These are phyloP conservation scores for Drosophila prostipennis DNA, from an alignment of 2,888 invertebrate genomes.

Conservation along the genomic window DNA sequence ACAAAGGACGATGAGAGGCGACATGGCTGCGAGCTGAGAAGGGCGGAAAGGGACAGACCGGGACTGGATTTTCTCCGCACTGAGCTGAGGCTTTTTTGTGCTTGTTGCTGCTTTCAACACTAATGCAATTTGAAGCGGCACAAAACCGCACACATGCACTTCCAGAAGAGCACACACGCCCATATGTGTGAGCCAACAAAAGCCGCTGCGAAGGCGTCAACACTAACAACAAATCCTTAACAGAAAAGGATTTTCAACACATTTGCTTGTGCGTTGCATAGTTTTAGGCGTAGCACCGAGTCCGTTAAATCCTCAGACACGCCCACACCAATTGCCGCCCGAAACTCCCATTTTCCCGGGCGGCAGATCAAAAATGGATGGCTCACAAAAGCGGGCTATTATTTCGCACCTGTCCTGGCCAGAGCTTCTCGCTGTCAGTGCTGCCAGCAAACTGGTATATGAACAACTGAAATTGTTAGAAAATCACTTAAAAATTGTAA, in stretches of 20 bases:
- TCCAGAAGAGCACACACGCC: constrained; percentile 14
- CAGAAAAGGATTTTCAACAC: constrained; percentile 72
- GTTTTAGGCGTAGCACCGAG: constrained; percentile 71
- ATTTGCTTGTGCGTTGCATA: constrained; percentile 65
- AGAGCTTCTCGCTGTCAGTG: neutral
- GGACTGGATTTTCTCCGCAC: constrained; percentile 19
- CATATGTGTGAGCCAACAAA: constrained; percentile 19
- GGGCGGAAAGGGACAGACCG: constrained; percentile 6
- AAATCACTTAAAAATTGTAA: neutral
- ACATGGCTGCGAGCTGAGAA: neutral
- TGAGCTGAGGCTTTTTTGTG: constrained; percentile 19
- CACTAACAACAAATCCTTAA: constrained; percentile 54
- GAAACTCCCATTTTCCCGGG: constrained; percentile 39
- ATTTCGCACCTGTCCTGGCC: constrained; percentile 8
- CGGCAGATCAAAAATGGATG: constrained; percentile 12
- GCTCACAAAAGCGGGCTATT: constrained; percentile 56
- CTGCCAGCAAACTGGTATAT: neutral
- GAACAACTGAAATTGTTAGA: neutral
- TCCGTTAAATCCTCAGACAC: constrained; percentile 13
- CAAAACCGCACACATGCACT: constrained; percentile 67
- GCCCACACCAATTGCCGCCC: constrained; percentile 42
- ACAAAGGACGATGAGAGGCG: constrained; percentile 46
- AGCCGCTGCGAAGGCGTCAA: constrained; percentile 23
- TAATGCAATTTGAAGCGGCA: constrained; percentile 76
- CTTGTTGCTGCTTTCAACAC: constrained; percentile 53